Base-by-base conservation (phyloP, 2,113 vertebrate species). In the Phycodurus eques region DNA sequence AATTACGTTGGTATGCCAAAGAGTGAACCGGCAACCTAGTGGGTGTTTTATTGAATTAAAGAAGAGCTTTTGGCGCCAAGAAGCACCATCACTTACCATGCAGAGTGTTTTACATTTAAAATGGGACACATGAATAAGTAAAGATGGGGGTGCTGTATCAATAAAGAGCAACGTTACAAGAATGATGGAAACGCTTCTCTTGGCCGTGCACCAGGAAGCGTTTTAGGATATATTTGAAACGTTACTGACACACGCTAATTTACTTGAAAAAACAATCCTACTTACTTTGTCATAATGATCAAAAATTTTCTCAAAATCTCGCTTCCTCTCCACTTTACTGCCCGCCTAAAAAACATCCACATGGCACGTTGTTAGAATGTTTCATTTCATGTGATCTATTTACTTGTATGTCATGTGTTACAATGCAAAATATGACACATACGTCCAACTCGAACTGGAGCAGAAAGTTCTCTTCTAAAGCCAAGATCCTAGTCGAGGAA, bases 291-390 rank as follows among this genome's bases (percentile, higher is more conserved):
- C 98, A 0, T 99, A 99, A 84, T 99, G 95, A 35, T 91, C 75
- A 84, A 99, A 99, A 75, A 99, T 98, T 83, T 97, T 97, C 82
- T 98, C 94, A 88, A 99, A 99, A 87, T 99, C 98, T 78, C 92
- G 93, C 68, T 91, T 96, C 72, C 96, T 92, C 83, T 99, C 96
- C 4, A 92, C 92, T 0, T 91, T 89, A 81, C 93, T 96, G 73
- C 84, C 90, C 51, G 95, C 96, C 98, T 98, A 62, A 9, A 27
- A 39, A 42, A 70, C 42, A 43, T 20, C 33, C 31, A 53, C 31
- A 57, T 31, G 22, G 39, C 6, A 9, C 31, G 14, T 54, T 57
- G 4, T 15, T 67, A 0, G 60, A 59, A 49, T 44, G 12, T 4
- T 61, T 61, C 14, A 46, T n/a, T 70, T 14, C 22, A 31, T 43